These are phyloP conservation scores for Atherinosoma microstoma DNA, from an alignment of 2,797 vertebrate genomes.

Conservation along the genomic window DNA sequence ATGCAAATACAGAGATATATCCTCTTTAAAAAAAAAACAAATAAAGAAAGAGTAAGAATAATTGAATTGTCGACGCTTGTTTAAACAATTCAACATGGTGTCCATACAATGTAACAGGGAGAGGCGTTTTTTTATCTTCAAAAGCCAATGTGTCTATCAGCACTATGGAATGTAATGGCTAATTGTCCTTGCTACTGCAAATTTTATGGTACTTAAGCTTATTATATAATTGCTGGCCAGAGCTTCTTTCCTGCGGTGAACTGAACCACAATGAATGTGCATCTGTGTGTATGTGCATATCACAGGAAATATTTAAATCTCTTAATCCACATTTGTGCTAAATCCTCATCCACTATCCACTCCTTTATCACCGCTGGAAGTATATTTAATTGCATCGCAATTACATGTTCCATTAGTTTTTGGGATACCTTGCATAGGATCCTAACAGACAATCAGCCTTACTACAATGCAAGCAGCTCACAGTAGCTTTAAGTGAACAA, in stretches of 20 bases:
- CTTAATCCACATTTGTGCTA: slow-evolving; percentile 57
- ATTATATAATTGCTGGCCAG: slow-evolving; percentile 93
- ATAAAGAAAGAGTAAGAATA: slow-evolving; percentile 64
- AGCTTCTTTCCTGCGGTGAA: slow-evolving; percentile 83
- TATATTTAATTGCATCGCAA: slow-evolving; percentile 92
- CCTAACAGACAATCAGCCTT: slow-evolving; percentile 80
- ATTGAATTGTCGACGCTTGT: slow-evolving; percentile 78
- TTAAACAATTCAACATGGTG: slow-evolving; percentile 80
- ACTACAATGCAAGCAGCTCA: too few species aligned
- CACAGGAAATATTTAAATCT: slow-evolving; percentile 57
- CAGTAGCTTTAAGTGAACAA: too few species aligned
- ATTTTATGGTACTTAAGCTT: slow-evolving; percentile 92
- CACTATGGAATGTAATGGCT: slow-evolving; percentile 78
- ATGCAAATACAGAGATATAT: slow-evolving; percentile 62
- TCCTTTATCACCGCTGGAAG: slow-evolving; percentile 71
- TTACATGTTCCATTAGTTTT: slow-evolving; percentile 52
- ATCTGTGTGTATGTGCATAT: slow-evolving; percentile 49
- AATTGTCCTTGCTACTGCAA: slow-evolving; percentile 79
- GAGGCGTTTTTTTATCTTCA: slow-evolving; percentile 76
- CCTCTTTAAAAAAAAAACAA: slow-evolving; percentile 21
- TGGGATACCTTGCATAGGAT: slow-evolving; percentile 71
- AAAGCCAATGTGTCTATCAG: slow-evolving; percentile 78
- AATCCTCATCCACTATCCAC: slow-evolving; percentile 42
- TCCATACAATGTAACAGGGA: slow-evolving; percentile 74
- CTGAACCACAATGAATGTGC: slow-evolving; percentile 81